phyloP scores from a whole-genome alignment of 1,140 invertebrate species.

The Pogonomyrmex barbatus region DNA sequence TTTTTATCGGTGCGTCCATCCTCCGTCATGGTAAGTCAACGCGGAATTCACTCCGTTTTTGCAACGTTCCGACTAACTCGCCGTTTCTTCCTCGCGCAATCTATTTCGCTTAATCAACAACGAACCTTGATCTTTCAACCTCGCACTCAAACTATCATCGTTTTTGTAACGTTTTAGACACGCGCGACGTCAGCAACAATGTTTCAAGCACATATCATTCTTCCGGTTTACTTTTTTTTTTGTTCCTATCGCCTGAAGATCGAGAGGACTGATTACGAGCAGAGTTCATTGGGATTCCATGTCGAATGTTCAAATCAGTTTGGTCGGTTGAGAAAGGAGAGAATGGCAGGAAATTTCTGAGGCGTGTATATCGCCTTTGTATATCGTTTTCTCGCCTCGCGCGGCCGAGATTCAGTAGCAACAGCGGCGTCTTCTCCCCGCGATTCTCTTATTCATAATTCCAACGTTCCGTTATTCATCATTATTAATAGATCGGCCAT shows the following conservation, averaged over 20 bases:
- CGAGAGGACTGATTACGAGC: background rate
- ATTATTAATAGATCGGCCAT: constrained; percentile 64
- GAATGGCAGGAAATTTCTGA: background rate
- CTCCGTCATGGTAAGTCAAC: background rate
- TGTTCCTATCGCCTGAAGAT: no score
- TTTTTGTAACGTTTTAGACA: constrained; percentile 10
- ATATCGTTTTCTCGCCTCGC: background rate
- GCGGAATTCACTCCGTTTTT: background rate
- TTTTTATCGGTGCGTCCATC: constrained; percentile 31
- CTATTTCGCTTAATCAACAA: background rate
- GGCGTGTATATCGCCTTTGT: background rate
- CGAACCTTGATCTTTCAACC: constrained; percentile 33
- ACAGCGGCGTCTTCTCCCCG: background rate
- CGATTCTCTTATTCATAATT: constrained; percentile 42
- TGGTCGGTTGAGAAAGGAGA: background rate
- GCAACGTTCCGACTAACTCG: background rate
- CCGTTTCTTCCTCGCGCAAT: background rate
- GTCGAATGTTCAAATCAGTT: background rate
- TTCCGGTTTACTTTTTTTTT: background rate
- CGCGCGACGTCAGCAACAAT: constrained; percentile 1
- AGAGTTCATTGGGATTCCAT: no score
- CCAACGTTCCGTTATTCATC: constrained; percentile 57
- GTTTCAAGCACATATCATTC: background rate
- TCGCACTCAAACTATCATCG: constrained; percentile 12
- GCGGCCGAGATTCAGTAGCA: constrained; percentile 32